A percentile compares a stretch with the other conserved stretches of the same genome.
Evolutionary conservation across 2,113 vertebrate species (phyloP).

Genomic region (Vidua macroura): DNA sequence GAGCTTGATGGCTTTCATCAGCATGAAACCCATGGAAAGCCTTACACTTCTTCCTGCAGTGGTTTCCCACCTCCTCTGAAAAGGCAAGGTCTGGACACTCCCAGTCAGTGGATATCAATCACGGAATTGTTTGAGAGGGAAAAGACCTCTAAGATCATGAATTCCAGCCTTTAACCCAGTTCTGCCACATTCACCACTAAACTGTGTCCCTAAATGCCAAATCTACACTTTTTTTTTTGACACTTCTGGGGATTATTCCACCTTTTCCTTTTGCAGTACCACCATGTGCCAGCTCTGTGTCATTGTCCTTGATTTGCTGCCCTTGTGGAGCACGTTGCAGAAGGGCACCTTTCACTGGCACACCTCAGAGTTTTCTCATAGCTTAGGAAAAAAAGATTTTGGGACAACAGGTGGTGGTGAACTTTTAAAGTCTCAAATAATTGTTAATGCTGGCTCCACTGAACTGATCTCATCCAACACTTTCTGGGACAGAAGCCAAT

Average conservation of each 20-base stretch:
- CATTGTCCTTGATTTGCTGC: not conserved
- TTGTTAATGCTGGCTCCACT: conserved; percentile 10
- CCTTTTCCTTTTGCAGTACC: not conserved
- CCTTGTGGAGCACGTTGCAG: rapidly evolving
- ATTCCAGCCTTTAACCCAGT: not conserved
- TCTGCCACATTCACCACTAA: not conserved
- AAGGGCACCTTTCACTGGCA: not conserved
- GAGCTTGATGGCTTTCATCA: not conserved
- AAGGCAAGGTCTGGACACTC: not conserved
- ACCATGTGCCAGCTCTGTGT: not conserved
- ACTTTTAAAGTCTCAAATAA: not conserved
- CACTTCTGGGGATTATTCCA: not conserved
- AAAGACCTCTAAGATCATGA: not conserved
- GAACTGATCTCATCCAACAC: conserved; percentile 27
- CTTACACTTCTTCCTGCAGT: not conserved
- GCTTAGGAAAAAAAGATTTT: not conserved
- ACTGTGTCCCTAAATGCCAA: not conserved
- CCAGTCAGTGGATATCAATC: not conserved
- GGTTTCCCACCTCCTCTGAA: not conserved
- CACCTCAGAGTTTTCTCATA: not conserved
- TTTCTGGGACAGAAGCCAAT: conserved; percentile 59
- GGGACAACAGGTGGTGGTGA: conserved; percentile 44
- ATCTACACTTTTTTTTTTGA: not conserved
- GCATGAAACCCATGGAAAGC: not conserved
- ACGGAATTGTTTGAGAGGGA: not conserved